Conservation (phyloP, 2,888 invertebrate genomes). For the Sminthurinus aureus region DNA sequence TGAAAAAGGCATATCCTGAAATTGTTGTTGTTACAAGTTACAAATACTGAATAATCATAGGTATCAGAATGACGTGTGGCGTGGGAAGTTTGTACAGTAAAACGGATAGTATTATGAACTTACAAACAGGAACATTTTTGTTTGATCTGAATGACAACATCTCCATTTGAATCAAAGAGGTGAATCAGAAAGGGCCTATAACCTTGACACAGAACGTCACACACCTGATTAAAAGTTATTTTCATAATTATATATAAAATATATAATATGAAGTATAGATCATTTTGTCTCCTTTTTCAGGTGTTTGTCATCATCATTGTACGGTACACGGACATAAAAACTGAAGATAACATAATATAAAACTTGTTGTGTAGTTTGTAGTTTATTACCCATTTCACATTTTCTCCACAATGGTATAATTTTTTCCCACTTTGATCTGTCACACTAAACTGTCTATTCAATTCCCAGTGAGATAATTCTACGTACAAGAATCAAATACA, state of each 20-base stretch:
- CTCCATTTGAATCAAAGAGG: conserved; percentile 11
- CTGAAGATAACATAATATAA: no score
- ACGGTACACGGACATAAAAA: no score
- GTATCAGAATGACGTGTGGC: no score
- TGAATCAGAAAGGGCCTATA: conserved; percentile 13
- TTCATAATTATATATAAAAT: no score
- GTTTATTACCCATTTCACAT: neutral
- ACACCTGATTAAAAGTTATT: neutral
- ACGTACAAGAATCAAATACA: neutral
- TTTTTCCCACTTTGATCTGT: conserved; percentile 27
- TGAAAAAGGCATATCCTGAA: neutral
- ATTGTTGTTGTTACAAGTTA: no score
- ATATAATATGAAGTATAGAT: no score
- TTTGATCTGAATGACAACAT: conserved; percentile 3
- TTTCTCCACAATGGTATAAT: conserved; percentile 17
- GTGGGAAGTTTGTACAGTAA: no score
- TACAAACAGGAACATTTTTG: conserved; percentile 20
- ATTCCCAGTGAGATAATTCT: conserved; percentile 4
- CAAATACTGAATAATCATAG: no score
- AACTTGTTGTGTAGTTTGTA: no score
- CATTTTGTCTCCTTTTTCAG: no score
- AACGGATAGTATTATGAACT: no score
- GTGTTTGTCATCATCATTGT: no score
- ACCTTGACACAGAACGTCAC: conserved; percentile 27
- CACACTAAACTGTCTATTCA: conserved; percentile 11